These are phyloP conservation scores for Cettia cetti DNA, from an alignment of 2,113 vertebrate genomes.

Conservation along the genomic window DNA sequence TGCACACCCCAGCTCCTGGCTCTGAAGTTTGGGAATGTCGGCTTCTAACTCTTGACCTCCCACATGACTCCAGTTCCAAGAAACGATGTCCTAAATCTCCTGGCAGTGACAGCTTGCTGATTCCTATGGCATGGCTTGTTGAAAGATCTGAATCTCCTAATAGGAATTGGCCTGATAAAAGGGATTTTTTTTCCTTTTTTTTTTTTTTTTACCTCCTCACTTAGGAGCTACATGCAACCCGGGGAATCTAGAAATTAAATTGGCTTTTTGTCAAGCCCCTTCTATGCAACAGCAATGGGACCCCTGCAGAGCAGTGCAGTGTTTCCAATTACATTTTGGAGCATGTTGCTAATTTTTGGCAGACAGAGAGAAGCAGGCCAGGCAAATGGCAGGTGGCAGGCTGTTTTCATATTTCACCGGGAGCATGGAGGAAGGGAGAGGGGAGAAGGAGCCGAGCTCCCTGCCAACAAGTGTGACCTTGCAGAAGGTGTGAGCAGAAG, in stretches of 20 bases:
- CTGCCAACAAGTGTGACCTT: slow-evolving; percentile 30
- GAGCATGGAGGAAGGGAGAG: slow-evolving; percentile 20
- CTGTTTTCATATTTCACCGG: slow-evolving; percentile 37
- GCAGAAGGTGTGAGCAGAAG: not conserved
- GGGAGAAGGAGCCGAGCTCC: not conserved
- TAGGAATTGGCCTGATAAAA: slow-evolving; percentile 52
- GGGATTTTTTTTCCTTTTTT: not conserved
- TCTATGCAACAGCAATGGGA: slow-evolving; percentile 24
- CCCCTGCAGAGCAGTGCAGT: slow-evolving; percentile 46
- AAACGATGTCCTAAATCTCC: slow-evolving; percentile 16
- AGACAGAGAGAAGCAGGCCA: slow-evolving; percentile 22
- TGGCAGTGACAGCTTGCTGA: not conserved
- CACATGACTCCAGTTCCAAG: not conserved
- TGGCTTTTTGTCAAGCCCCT: slow-evolving; percentile 53
- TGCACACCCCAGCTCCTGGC: fast-evolving
- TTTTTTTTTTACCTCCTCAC: slow-evolving; percentile 1
- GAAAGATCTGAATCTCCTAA: slow-evolving; percentile 41
- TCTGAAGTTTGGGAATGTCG: not conserved
- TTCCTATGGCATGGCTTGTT: not conserved
- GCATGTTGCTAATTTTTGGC: slow-evolving; percentile 61
- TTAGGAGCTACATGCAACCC: slow-evolving; percentile 11
- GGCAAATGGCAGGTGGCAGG: slow-evolving; percentile 63
- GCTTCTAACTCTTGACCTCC: not conserved
- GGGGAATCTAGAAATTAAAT: slow-evolving; percentile 54
- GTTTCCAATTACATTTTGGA: slow-evolving; percentile 65